Evolutionary conservation across 2,888 invertebrate species (phyloP), one percentile per base, ranked within the genome.

Genomic region (Sialis lutaria): DNA sequence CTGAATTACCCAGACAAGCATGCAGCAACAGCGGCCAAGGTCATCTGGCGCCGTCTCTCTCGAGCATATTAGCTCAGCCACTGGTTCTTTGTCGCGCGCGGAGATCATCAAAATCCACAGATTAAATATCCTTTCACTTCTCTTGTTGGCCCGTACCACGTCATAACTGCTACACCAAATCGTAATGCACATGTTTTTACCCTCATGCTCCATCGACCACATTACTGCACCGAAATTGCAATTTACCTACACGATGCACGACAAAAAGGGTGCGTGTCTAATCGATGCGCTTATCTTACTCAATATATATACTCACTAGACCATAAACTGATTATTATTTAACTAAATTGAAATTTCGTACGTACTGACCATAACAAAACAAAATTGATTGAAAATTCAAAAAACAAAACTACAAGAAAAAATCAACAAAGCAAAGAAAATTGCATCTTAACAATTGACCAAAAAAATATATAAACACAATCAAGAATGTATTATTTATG

Each of bases 1-100:
- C 81, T 81, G 79, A 82, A 75, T 82, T 77, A 82, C 80, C 74
- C 74, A 73, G 69, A 68, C 68, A 64, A 60, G 63, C 64, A 50
- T 50, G 49, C 49, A 13, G 63, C 63, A 61, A 61, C 64, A 58
- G 59, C 67, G 77, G 80, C 77, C 77, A 78, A 77, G 78, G 77
- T 75, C 77, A 75, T 65, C 67, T 67, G 40, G 40, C 13, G 40
- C 5, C 40, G 40, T 40, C 40, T 40, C 13, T 22, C 6, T 70
- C 63, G 68, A 68, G 64, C 67, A 64, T 64, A 68, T 60, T 62
- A 60, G 58, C 67, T 65, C 64, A 66, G 57, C 63, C 12, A 32
- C 22, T 33, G 42, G 41, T 33, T 31, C 47, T 45, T 10, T 34
- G 39, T 39, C 43, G 40, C 46, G 9, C 33, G 44, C 34, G 45